Percentiles rank a stretch among this genome's conserved stretches.
These are phyloP conservation scores for Toxonevra muliebris DNA, from an alignment of 2,888 invertebrate genomes.

Conservation along the genomic window DNA sequence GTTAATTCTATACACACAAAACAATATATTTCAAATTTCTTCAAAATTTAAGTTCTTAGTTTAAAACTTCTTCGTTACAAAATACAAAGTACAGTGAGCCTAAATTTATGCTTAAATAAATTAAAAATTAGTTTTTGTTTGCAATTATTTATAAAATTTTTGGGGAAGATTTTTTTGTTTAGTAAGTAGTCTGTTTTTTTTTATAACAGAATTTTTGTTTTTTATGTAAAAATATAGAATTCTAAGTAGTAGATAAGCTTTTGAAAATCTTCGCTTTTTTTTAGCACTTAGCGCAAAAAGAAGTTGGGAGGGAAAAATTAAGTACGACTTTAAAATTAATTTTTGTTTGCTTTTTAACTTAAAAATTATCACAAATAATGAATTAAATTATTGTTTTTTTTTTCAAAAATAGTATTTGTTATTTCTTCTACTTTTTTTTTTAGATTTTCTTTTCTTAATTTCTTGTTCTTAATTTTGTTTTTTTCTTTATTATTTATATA, in stretches of 20 bases:
- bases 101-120: constrained; percentile 9
- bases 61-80: constrained; percentile 19
- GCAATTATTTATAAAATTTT: constrained; percentile 5
- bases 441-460: constrained; percentile 20
- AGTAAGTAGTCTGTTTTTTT: constrained; percentile 13
- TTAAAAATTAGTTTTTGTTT: neutral
- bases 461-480: constrained; percentile 10
- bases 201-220: constrained; percentile 17
- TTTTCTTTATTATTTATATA: constrained; percentile 20
- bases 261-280: no score
- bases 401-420: constrained; percentile 42
- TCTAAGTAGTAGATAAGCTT: no score
- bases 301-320: constrained; percentile 8
- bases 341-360: constrained; percentile 33
- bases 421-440: constrained; percentile 1
- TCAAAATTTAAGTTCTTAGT: constrained; percentile 2
- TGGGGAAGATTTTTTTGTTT: constrained; percentile 26
- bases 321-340: constrained; percentile 19
- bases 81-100: constrained; percentile 27
- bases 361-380: constrained; percentile 43
- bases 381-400: constrained; percentile 38
- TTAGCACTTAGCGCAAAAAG: no score
- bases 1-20: constrained; percentile 28
- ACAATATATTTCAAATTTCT: no score
- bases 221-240: constrained; percentile 1